phyloP scores from a whole-genome alignment of 2,113 vertebrate genomes.

The Xiphias gladius region DNA sequence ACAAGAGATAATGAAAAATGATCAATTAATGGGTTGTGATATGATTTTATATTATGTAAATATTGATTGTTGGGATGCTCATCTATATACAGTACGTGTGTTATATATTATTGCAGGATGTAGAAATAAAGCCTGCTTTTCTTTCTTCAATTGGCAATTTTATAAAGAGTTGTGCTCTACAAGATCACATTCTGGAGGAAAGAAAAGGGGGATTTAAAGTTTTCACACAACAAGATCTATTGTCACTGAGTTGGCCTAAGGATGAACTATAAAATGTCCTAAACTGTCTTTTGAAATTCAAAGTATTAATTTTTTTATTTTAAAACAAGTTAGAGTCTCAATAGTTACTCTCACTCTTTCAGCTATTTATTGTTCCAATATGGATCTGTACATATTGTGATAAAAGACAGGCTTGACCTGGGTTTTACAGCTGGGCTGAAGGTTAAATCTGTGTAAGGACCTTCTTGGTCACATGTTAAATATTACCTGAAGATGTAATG shows the following conservation, averaged over 20 bases:
- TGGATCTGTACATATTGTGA: neutral
- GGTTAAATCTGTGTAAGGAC: neutral
- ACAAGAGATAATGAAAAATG: constrained; percentile 56
- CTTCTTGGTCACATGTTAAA: neutral
- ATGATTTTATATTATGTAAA: constrained; percentile 55
- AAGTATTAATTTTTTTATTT: too few relatives aligned
- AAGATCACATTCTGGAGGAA: neutral
- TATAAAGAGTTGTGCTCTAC: neutral
- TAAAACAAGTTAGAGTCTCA: neutral
- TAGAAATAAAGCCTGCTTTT: neutral
- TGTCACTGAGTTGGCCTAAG: neutral
- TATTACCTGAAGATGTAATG: neutral
- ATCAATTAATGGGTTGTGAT: constrained; percentile 49
- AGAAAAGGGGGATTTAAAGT: neutral
- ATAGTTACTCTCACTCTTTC: neutral
- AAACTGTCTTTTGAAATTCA: too few relatives aligned
- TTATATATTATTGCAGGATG: constrained; percentile 11
- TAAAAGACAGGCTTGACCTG: neutral
- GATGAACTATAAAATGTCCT: too few relatives aligned
- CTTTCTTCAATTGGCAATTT: neutral
- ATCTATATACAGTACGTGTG: constrained; percentile 14
- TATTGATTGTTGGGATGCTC: constrained; percentile 34
- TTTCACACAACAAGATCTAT: neutral
- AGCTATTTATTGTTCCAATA: neutral
- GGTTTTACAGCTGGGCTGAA: neutral